Base-by-base conservation (phyloP, 1,140 invertebrate species). In the Tribolium madens region DNA sequence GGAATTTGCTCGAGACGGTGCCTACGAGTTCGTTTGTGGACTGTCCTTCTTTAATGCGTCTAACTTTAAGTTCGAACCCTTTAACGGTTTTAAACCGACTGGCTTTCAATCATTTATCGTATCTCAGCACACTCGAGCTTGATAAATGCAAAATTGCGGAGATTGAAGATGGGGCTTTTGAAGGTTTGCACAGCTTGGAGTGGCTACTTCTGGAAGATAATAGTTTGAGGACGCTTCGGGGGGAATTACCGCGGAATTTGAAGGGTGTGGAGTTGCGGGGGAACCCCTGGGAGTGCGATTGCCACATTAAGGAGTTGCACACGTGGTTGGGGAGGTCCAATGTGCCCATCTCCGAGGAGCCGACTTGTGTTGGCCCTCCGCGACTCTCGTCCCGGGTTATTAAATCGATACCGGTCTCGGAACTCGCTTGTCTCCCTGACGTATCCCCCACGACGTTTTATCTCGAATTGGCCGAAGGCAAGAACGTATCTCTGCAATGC, bases 281-380 rank as follows among this genome's bases (percentile, higher is more conserved):
- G 81, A 97, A 97, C 88, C 92, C 93, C 46, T 97, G 95, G 95
- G 88, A 91, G 50, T 97, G 96, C 85, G 94, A 97, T 84, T 97
- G 96, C 83, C 89, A 91, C 52, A 86, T 97, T 53, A 85, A 91
- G 31, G 90, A 93, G 78, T 86, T 97, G 81, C 90, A 94, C 76
- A 84, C 87, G 17, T 97, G 95, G 95, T 87, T 97, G 73, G 86
- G 90, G 18, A 90, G 91, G 80, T 92, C 91, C 81, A 91, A 91
- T 81, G 90, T 92, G 47, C 92, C 95, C 0, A 89, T 92, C 60
- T 85, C 88, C 0, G 88, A 89, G 0, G 91, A 93, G 26, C 95
- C 95, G 0, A 88, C 91, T 79, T 97, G 96, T 84, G 88, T 89
- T 15, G 86, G 89, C 5, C 96, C 96, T 0, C 81, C 87, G 5